Base-by-base conservation (phyloP, 1,140 invertebrate genomes). In the Meloidogyne hapla region DNA sequence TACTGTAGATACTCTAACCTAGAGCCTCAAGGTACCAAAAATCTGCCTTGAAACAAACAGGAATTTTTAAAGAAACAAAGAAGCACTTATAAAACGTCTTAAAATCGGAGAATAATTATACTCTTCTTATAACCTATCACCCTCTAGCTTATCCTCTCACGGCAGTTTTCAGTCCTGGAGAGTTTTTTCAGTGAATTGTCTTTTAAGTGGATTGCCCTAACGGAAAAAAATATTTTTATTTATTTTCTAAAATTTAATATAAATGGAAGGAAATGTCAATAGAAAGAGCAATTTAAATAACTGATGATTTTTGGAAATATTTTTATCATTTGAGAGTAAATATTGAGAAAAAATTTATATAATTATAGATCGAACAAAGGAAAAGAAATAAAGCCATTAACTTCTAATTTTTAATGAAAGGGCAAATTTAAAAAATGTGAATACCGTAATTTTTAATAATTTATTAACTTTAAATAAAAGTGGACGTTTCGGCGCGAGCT, bases 241-340 rank as follows among this genome's bases (percentile, higher is more conserved):
- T 33, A 33, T 33, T 33, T 33, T 6, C 33, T 33, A 66, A 66
- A 23, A 23, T 15, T n/a, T 26, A 15, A 66, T 18, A 5, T 15
- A 65, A 66, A 33, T 33, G 18, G 21, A 33, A 40, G 23, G 18
- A 40, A 18, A 26, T 33, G 21, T 21, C 18, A 21, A 66, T 21
- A 66, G n/a, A n/a, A 28, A 66, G 5, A 18, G 13, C 38, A 33
- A 25, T 66, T 40, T 66, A 33, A 28, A 33, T 66, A 66, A 66
- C 38, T 66, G 65, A 66, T 66, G 26, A 66, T 66, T 33, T 66
- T 66, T 66, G 65, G 15, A 66, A 33, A 33, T 66, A 18, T 25
- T 21, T 65, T 66, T 28, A 66, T 33, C 26, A 66, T 66, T 5
- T 66, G 26, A 25, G 21, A 65, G 13, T 25, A 48, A 48, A 48